A percentile compares a stretch with the other conserved stretches of the same genome.
Evolutionary conservation across 2,797 vertebrate species (phyloP).

Genomic region (Neosilurus hyrtlii): DNA sequence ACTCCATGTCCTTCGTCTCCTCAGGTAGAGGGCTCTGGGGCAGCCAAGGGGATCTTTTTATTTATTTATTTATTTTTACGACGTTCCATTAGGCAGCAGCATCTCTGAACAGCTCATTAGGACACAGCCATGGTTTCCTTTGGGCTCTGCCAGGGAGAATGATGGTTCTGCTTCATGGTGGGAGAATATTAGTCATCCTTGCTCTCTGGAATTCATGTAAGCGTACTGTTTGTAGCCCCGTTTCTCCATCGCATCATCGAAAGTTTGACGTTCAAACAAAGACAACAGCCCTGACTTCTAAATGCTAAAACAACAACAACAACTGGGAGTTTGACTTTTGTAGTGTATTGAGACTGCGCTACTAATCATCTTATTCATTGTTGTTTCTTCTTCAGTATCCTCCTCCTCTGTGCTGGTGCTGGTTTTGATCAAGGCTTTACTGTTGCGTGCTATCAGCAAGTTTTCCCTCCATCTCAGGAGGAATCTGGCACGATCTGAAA

Average conservation of each 20-base stretch:
- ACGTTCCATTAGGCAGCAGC: constrained; percentile 54
- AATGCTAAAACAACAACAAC: constrained; percentile 11
- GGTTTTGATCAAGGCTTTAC: constrained; percentile 56
- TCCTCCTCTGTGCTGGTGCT: constrained; percentile 39
- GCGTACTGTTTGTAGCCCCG: constrained; percentile 5
- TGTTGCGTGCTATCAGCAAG: constrained; percentile 57
- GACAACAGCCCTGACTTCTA: constrained; percentile 19
- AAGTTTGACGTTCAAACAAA: constrained; percentile 31
- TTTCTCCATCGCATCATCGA: constrained; percentile 27
- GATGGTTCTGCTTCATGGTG: constrained; percentile 52
- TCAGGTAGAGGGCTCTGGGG: constrained; percentile 61
- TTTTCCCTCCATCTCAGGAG: constrained; percentile 48
- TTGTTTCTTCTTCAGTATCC: constrained; percentile 31
- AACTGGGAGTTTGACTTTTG: constrained; percentile 26
- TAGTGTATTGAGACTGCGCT: constrained; percentile 8
- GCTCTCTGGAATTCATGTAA: constrained; percentile 35
- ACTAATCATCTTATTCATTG: constrained; percentile 50
- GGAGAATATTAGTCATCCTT: constrained; percentile 49
- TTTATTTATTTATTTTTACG: neutral
- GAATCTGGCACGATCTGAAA: constrained; percentile 59
- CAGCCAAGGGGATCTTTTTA: constrained; percentile 41
- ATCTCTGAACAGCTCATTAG: constrained; percentile 62
- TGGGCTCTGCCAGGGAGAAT: constrained; percentile 56
- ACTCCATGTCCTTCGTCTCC: constrained; percentile 60
- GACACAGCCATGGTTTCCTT: constrained; percentile 52